These are phyloP conservation scores for Varanus salvator DNA, from an alignment of 2,113 vertebrate species.

Conservation along the genomic window DNA sequence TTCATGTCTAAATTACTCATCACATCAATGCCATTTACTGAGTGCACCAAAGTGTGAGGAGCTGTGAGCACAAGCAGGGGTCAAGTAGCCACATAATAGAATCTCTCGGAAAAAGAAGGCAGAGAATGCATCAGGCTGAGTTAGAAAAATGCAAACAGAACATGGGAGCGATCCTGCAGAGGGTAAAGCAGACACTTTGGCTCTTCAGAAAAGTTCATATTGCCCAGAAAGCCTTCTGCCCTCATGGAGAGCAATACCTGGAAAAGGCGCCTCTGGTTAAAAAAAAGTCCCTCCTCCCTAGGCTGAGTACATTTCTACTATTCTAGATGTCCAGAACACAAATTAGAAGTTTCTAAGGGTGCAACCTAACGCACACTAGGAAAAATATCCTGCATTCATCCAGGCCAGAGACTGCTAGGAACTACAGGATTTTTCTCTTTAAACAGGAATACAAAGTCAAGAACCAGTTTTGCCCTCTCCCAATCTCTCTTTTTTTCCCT, in stretches of 20 bases:
- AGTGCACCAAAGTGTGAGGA: background rate
- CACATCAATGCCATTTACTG: background rate
- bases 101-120: background rate
- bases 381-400: no score
- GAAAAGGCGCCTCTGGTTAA: background rate
- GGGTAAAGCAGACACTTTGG: background rate
- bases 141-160: background rate
- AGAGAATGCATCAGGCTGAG: constrained; percentile 1
- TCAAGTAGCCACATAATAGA: background rate
- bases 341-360: background rate
- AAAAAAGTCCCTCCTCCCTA: background rate
- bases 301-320: background rate
- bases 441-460: no score
- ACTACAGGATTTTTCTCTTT: no score
- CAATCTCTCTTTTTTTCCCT: no score
- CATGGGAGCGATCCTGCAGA: background rate
- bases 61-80: background rate
- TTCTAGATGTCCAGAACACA: background rate
- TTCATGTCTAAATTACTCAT: background rate
- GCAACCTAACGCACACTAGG: no score
- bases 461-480: no score
- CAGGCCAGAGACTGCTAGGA: no score
- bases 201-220: background rate
- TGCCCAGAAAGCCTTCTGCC: background rate
- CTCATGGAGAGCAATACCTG: background rate